Percentiles rank a stretch among this genome's conserved stretches.
Evolutionary conservation across 2,888 invertebrate genomes (phyloP).

Genomic region (Panopea generosa): DNA sequence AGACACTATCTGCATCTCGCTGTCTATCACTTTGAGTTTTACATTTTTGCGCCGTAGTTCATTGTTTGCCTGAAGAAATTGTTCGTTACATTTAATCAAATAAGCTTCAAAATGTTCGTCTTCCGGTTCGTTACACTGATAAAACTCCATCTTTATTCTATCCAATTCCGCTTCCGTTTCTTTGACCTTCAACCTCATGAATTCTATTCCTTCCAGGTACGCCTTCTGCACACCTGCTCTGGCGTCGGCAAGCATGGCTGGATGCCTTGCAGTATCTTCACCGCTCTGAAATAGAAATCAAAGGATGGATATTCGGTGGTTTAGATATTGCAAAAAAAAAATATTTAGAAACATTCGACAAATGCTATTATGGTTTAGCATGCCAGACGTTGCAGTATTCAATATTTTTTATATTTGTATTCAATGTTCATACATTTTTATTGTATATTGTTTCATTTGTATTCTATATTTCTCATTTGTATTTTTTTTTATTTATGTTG

Average conservation of each 20-base stretch:
- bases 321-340: no score
- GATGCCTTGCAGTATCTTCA: slow-evolving; percentile 39
- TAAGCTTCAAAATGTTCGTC: slow-evolving; percentile 73
- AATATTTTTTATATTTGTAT: no score
- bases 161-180: slow-evolving; percentile 75
- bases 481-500: no score
- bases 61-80: slow-evolving; percentile 78
- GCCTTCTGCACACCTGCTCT: slow-evolving; percentile 76
- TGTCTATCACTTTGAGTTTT: slow-evolving; percentile 69
- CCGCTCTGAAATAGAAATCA: slow-evolving; percentile 59
- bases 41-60: slow-evolving; percentile 73
- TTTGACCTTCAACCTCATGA: slow-evolving; percentile 74
- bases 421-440: no score
- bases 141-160: slow-evolving; percentile 72
- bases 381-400: no score
- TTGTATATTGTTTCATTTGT: no score
- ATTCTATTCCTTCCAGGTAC: slow-evolving; percentile 80
- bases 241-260: slow-evolving; percentile 62
- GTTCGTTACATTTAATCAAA: slow-evolving; percentile 74
- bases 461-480: no score
- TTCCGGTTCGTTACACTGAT: slow-evolving; percentile 66
- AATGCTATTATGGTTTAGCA: no score
- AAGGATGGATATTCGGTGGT: no score
- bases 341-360: no score
- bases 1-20: slow-evolving; percentile 73